Evolutionary conservation across 2,113 vertebrate species (phyloP), one percentile per base, ranked within the genome.

Genomic region (Gallinago undulata): DNA sequence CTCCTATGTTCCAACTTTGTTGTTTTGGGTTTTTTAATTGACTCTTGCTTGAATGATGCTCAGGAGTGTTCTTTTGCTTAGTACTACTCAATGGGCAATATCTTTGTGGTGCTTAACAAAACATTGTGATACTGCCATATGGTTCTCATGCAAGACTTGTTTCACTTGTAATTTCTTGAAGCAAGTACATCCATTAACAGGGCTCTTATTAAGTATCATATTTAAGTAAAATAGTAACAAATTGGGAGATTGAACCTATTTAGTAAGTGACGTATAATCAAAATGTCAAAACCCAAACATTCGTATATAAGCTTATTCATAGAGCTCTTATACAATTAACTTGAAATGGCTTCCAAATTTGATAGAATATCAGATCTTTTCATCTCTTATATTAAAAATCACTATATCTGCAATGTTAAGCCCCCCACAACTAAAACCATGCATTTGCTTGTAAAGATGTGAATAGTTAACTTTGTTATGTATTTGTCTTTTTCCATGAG

Each of bases 341-440:
- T 55, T 48, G 39, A 76, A 25, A 48, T 60, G 13, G 11, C 41
- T 77, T 92, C 51, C 64, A 53, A 41, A 74, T 69, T 43, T 51
- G n/a, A 39, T 47, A 77, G 67, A 35, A 85, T 66, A 66, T 37
- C 17, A 50, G 15, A 45, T 75, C 12, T 37, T 73, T 39, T 77
- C 8, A 33, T 48, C 19, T 50, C 19, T 56, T 27, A 5, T 14
- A 33, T 47, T 76, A 88, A 85, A 87, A 69, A 66, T n/a, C 0
- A 0, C 16, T n/a, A 0, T 41, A 33, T 39, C 7, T 57, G 22
- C 14, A 19, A 13, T 10, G 2, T 56, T 41, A 28, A 17, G 7
- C 35, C 35, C 15, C 7, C 15, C 35, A 24, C 24, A 39, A 27
- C 25, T 28, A 63, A 87, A 64, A 0, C 21, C 6, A 8, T 86